Evolutionary conservation across 1,140 invertebrate genomes (phyloP).

Genomic region (Colletes latitarsis): DNA sequence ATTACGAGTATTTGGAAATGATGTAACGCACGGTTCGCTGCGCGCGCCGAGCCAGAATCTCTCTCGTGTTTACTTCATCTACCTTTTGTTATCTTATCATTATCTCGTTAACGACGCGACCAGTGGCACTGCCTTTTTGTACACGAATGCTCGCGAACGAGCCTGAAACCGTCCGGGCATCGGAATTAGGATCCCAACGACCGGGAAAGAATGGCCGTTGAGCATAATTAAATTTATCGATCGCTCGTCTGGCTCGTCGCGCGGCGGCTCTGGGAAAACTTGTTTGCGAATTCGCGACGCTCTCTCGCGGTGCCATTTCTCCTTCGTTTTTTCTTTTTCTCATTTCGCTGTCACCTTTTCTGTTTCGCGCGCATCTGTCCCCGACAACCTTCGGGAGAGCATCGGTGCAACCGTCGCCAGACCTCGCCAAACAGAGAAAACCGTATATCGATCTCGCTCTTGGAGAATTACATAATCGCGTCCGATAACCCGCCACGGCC

Average conservation of each 20-base stretch:
- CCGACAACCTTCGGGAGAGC: neutral
- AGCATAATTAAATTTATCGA: constrained; percentile 60
- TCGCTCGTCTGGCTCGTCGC: neutral
- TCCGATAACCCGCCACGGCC: neutral
- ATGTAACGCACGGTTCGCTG: neutral
- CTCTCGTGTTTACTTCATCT: neutral
- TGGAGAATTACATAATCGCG: constrained; percentile 4
- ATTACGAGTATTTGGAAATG: constrained; percentile 15
- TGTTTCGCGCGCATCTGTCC: constrained; percentile 22
- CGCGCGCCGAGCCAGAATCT: neutral
- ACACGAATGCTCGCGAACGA: neutral
- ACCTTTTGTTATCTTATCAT: constrained; percentile 56
- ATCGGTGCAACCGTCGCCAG: neutral
- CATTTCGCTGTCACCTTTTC: constrained; percentile 14
- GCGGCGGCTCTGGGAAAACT: constrained; percentile 16
- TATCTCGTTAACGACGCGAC: constrained; percentile 15
- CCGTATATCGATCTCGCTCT: neutral
- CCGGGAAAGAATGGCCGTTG: constrained; percentile 5
- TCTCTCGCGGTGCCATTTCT: constrained; percentile 14
- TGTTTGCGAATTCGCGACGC: constrained; percentile 17
- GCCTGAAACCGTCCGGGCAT: neutral
- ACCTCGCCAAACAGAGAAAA: neutral
- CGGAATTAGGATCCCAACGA: neutral
- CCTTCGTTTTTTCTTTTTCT: neutral
- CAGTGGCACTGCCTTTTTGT: constrained; percentile 6